Base-by-base conservation (phyloP, 2,113 vertebrate species). In the Malurus melanocephalus region DNA sequence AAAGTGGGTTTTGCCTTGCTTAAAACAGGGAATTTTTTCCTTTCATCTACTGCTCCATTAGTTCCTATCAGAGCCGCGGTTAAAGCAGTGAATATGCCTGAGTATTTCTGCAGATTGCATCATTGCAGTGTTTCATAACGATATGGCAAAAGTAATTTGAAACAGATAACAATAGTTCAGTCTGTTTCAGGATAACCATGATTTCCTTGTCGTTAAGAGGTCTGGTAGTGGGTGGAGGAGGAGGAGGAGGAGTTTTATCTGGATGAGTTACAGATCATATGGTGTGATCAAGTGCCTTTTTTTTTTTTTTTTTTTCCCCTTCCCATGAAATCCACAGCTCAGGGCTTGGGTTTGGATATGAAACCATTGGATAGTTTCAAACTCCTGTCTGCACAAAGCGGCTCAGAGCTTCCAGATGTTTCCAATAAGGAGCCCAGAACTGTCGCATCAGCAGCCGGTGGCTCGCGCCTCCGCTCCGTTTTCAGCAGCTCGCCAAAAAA, bases 331-430 rank as follows among this genome's bases (percentile, higher is more conserved):
- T 92, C 75, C 11, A 0, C 94, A 94, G 75, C 3, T 16, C 83
- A 92, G 81, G 89, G 85, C 90, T 94, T 96, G 86, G 93, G 93
- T 96, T 95, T 97, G 94, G 88, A 93, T 95, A 89, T 84, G 90
- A 97, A 97, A 84, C 28, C 92, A 95, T 96, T 97, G 96, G 97
- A 95, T 94, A 60, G 77, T 96, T 96, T 97, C 90, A 96, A 92
- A 95, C 95, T 96, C 79, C 86, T 95, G 95, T 92, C 96, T 94
- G 92, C 94, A 59, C 93, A 90, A 28, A 89, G 79, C 42, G 2
- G 77, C 91, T 93, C 91, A 78, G 72, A 62, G 5, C 83, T 96
- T 95, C 95, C 97, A 98, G 97, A 98, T 98, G 97, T 94, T 98
- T 97, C 92, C 81, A 96, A 97, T 97, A 95, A 97, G 55, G 85